Percentiles rank a stretch among this genome's conserved stretches.
Conservation (phyloP, 2,113 vertebrate genomes). For the Calonectris borealis region DNA sequence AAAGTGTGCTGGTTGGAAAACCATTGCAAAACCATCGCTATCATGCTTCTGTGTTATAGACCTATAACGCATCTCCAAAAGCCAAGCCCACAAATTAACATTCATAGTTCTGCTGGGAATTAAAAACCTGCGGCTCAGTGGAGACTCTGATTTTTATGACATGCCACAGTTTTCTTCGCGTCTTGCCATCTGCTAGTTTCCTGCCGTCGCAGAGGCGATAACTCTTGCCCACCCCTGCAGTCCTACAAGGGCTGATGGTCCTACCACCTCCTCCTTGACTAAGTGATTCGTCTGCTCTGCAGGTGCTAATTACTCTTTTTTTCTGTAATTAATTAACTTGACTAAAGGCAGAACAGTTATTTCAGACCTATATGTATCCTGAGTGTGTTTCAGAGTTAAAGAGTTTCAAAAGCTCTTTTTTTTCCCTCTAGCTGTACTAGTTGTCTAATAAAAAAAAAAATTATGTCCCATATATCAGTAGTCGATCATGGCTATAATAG, state of each 20-base stretch:
- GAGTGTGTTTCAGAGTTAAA: neutral
- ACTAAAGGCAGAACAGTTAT: neutral
- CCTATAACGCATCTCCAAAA: accelerated
- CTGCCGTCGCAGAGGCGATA: neutral
- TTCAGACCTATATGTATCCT: accelerated
- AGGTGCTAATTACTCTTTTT: neutral
- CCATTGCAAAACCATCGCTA: neutral
- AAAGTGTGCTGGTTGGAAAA: neutral
- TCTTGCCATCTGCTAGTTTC: neutral
- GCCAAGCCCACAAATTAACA: neutral
- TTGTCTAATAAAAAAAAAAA: neutral
- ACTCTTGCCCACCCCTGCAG: neutral
- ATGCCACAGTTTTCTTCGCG: accelerated
- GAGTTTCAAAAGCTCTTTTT: neutral
- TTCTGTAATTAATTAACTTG: neutral
- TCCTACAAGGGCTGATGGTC: neutral
- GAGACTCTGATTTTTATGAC: neutral
- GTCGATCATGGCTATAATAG: neutral
- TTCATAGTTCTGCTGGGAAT: neutral
- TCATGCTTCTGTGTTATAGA: no score
- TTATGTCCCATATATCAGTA: neutral
- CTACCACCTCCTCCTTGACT: neutral
- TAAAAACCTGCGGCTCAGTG: neutral
- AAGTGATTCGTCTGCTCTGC: neutral
- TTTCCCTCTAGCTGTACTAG: neutral